A percentile compares a stretch with the other conserved stretches of the same genome.
phyloP scores from a whole-genome alignment of 2,113 vertebrate species.

The Epinephelus cyanopodus region DNA sequence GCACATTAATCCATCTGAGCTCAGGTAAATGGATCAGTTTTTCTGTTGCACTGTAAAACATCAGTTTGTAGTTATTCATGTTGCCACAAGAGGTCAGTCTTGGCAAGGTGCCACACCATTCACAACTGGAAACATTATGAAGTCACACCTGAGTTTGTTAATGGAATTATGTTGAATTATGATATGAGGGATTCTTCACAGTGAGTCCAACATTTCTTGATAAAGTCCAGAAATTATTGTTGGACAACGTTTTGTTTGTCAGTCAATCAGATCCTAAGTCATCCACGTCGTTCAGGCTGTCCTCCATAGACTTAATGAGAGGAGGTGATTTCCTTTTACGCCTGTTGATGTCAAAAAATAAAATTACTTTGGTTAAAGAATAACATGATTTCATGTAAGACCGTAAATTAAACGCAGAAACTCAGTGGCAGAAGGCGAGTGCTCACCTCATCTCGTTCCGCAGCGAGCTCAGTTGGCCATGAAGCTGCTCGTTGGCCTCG shows the following conservation, averaged over 20 bases:
- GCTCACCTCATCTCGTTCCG: conserved; percentile 90
- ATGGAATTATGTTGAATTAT: conserved; percentile 37
- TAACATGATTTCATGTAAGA: background rate
- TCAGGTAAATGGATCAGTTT: conserved; percentile 9
- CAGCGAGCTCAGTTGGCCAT: conserved; percentile 87
- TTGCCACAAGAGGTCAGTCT: conserved; percentile 76
- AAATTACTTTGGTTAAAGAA: background rate
- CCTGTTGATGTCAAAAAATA: conserved; percentile 53
- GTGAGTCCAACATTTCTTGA: conserved; percentile 8
- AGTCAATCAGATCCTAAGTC: conserved; percentile 73
- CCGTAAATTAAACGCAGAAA: background rate
- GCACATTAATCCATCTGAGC: conserved; percentile 21
- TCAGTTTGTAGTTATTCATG: conserved; percentile 54
- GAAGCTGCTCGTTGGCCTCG: conserved; percentile 92
- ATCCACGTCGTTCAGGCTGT: conserved; percentile 59
- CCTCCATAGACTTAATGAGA: conserved; percentile 63
- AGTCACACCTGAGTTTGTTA: conserved; percentile 70
- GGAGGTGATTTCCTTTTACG: conserved; percentile 76
- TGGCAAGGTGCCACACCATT: conserved; percentile 17
- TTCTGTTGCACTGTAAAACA: conserved; percentile 4
- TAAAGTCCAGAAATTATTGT: conserved; percentile 21
- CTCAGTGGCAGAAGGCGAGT: background rate
- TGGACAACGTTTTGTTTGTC: background rate
- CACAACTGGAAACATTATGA: conserved; percentile 21
- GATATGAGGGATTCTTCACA: conserved; percentile 30